Conservation (phyloP, 37 sponge, comb jelly and placozoan genomes). For the Agelas oroides region DNA sequence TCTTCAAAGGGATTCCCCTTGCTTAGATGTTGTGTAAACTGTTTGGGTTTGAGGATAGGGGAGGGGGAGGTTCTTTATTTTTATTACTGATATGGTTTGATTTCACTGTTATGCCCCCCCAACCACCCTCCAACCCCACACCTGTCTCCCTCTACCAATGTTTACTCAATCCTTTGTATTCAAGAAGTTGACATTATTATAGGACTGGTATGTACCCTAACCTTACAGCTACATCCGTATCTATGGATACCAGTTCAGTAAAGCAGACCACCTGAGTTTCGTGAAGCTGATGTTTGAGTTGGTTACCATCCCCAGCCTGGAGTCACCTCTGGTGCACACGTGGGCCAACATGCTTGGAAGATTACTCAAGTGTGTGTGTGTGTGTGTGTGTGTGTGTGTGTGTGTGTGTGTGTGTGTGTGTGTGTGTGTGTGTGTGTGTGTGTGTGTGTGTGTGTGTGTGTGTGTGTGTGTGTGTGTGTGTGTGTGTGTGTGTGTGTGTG, state of each 20-base stretch:
- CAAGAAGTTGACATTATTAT: neutral
- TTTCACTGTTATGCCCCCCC: no score
- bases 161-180: no score
- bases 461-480: no score
- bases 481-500: neutral
- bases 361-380: conserved; percentile 74
- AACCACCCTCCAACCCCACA: no score
- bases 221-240: conserved; percentile 68
- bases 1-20: no score
- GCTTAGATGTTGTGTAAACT: no score
- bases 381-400: neutral
- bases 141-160: no score
- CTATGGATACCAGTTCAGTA: conserved; percentile 83
- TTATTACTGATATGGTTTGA: no score
- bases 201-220: neutral
- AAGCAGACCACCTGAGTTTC: conserved; percentile 86
- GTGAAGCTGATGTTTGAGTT: conserved; percentile 80
- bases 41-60: no score
- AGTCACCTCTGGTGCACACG: conserved; percentile 58
- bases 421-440: no score
- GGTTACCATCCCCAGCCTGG: conserved; percentile 72
- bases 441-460: no score
- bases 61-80: no score
- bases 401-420: neutral
- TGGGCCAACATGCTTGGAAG: conserved; percentile 47